Evolutionary conservation across 2,113 vertebrate genomes (phyloP).

Genomic region (Anolis sagrei): DNA sequence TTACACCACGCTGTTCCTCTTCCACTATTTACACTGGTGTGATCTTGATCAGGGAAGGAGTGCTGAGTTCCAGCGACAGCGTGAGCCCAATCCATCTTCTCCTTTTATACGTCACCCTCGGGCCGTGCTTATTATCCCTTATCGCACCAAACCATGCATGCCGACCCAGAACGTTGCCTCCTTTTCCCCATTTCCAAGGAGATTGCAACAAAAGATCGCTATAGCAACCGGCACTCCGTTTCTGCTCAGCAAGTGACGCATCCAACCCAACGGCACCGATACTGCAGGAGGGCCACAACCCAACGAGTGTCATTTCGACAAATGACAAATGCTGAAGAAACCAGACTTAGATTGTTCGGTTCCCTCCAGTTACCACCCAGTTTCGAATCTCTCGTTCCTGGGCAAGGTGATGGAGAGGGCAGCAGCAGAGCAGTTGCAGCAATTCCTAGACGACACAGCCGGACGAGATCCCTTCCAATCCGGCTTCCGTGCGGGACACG

Average conservation of each 20-base stretch:
- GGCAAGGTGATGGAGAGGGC: too few species aligned
- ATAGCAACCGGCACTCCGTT: slow-evolving; percentile 12
- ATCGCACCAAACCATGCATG: neutral
- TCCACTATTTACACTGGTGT: too few species aligned
- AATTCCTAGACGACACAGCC: too few species aligned
- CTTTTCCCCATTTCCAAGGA: slow-evolving; percentile 5
- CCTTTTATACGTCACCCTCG: neutral
- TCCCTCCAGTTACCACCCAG: too few species aligned
- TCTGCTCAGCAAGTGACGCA: slow-evolving; percentile 21
- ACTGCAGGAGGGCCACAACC: neutral
- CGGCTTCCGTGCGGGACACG: too few species aligned
- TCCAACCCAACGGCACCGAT: neutral
- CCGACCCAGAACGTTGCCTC: neutral
- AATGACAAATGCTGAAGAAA: too few species aligned
- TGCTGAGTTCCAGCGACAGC: neutral
- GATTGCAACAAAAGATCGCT: slow-evolving; percentile 19
- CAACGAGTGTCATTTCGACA: neutral
- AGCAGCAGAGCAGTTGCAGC: too few species aligned
- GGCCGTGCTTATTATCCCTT: slow-evolving; percentile 9
- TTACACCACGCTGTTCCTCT: neutral
- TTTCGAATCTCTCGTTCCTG: too few species aligned
- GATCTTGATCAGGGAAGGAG: neutral
- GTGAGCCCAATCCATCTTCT: neutral
- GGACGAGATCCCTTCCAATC: too few species aligned
- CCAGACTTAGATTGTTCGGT: too few species aligned